Conservation (phyloP, 2,113 vertebrate genomes). For the Protobothrops flavoviridis region DNA sequence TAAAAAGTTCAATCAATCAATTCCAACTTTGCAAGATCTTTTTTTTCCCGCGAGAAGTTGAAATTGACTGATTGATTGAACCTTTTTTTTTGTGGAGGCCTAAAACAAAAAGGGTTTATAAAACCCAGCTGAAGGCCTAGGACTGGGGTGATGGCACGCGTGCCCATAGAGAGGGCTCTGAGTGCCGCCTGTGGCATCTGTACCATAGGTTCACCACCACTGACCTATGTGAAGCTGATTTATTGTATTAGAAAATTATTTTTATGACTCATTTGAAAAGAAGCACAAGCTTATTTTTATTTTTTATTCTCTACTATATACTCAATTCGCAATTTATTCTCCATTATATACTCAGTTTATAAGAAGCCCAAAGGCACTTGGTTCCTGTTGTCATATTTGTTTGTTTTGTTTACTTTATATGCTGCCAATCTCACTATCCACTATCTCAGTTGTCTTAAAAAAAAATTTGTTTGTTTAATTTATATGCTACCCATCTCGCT, state of each 20-base stretch:
- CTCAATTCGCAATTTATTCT: conserved; percentile 66
- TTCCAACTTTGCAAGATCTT: too few relatives aligned
- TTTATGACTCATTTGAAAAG: conserved; percentile 77
- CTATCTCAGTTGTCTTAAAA: too few relatives aligned
- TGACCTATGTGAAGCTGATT: conserved; percentile 73
- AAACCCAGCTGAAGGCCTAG: too few relatives aligned
- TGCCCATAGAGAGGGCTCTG: too few relatives aligned
- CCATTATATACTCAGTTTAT: conserved; percentile 76
- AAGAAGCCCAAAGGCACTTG: conserved; percentile 79
- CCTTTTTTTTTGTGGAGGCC: too few relatives aligned
- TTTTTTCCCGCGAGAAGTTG: too few relatives aligned
- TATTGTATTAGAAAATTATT: conserved; percentile 82
- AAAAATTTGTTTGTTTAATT: background rate
- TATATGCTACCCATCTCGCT: background rate
- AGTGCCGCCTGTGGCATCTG: too few relatives aligned
- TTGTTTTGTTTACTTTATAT: background rate
- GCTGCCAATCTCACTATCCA: background rate
- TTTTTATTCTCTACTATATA: conserved; percentile 71
- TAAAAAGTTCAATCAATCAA: too few relatives aligned
- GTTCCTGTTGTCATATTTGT: conserved; percentile 69
- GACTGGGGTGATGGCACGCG: too few relatives aligned
- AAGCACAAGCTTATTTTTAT: conserved; percentile 81
- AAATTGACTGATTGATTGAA: too few relatives aligned
- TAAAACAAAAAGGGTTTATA: too few relatives aligned
- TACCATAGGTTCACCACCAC: too few relatives aligned